phyloP scores from a whole-genome alignment of 2,888 invertebrate genomes.

The Nemurella pictetii region DNA sequence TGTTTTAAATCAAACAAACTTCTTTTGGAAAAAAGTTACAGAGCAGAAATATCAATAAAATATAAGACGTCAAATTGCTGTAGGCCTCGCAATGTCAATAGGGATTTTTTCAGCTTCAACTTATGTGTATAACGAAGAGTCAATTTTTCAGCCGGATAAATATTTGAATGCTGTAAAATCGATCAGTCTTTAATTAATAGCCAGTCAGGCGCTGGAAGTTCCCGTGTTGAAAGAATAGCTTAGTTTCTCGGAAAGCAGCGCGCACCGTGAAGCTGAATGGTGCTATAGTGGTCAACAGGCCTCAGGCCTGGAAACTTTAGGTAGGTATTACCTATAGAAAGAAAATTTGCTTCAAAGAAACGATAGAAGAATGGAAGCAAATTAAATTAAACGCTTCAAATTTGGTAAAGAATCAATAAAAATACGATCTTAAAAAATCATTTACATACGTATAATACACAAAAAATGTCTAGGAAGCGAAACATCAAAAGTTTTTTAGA shows the following conservation, averaged over 20 bases:
- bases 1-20: conserved; percentile 11
- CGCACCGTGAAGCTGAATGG: neutral
- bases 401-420: neutral
- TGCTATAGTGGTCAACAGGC: neutral
- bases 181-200: neutral
- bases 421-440: conserved; percentile 16
- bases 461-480: neutral
- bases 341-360: neutral
- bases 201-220: neutral
- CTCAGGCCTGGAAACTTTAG: neutral
- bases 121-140: neutral
- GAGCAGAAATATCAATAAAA: conserved; percentile 13
- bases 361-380: neutral
- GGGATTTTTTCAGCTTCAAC: neutral
- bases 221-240: neutral
- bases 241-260: neutral
- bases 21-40: neutral
- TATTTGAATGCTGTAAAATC: neutral
- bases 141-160: neutral
- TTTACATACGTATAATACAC: conserved; percentile 23
- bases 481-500: conserved; percentile 16
- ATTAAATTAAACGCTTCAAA: neutral
- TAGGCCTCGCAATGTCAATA: neutral
- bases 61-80: neutral
- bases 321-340: neutral